Percentiles rank a stretch among this genome's conserved stretches.
Conservation (phyloP, 2,888 invertebrate species). For the Ochropleura leucogaster region DNA sequence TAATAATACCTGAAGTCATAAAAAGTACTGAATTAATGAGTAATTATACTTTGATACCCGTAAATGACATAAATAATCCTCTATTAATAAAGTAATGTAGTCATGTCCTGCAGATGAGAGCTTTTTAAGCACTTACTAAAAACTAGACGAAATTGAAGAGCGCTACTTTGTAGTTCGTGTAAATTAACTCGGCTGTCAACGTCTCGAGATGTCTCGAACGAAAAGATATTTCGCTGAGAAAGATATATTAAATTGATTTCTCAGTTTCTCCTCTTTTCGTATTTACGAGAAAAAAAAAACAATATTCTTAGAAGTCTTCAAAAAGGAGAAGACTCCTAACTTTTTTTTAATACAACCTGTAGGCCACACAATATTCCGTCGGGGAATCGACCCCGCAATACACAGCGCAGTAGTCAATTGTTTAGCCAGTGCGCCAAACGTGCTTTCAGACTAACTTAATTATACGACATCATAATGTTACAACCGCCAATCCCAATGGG, state of each 20-base stretch:
- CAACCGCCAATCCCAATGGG: slow-evolving; percentile 2
- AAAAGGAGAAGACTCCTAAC: too few relatives aligned
- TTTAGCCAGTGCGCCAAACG: too few relatives aligned
- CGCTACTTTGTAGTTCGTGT: slow-evolving; percentile 29
- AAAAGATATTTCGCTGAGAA: slow-evolving; percentile 38
- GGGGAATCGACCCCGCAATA: too few relatives aligned
- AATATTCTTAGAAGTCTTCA: too few relatives aligned
- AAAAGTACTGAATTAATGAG: not conserved
- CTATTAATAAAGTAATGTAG: not conserved
- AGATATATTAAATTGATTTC: slow-evolving; percentile 50
- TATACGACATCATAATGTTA: not conserved
- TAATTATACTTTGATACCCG: not conserved
- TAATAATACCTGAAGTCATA: too few relatives aligned
- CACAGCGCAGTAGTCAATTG: too few relatives aligned
- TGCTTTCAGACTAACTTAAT: not conserved
- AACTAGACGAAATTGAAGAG: slow-evolving; percentile 27
- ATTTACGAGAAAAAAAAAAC: too few relatives aligned
- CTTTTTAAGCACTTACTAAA: not conserved
- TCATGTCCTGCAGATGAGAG: slow-evolving; percentile 7
- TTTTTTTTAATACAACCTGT: too few relatives aligned
- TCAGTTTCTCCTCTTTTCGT: slow-evolving; percentile 9
- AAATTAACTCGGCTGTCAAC: slow-evolving; percentile 33
- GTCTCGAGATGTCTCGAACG: slow-evolving; percentile 33
- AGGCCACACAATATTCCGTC: too few relatives aligned
- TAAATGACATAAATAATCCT: too few relatives aligned